Evolutionary conservation across 1,140 invertebrate genomes (phyloP).

Genomic region (Penaeus japonicus): DNA sequence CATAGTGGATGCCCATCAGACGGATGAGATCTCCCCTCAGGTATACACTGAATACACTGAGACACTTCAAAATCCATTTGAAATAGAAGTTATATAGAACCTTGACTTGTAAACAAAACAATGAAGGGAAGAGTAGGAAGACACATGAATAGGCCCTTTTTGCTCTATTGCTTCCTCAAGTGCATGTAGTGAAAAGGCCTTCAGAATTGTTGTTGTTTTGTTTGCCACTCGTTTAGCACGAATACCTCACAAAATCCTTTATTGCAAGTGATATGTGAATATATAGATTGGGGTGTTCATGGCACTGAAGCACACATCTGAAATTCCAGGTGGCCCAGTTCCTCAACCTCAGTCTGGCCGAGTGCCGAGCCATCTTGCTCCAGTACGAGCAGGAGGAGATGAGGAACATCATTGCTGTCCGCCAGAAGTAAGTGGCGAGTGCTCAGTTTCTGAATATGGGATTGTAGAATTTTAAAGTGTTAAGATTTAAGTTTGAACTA

Average conservation of each 20-base stretch:
- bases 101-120: no score
- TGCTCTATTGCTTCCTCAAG: no score
- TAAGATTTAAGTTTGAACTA: not conserved
- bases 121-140: no score
- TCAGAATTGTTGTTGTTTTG: no score
- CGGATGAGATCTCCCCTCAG: constrained; percentile 78
- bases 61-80: not conserved
- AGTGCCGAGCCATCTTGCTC: constrained; percentile 80
- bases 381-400: constrained; percentile 82
- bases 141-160: no score
- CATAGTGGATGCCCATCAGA: constrained; percentile 78
- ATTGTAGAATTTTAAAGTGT: not conserved
- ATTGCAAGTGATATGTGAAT: constrained; percentile 60
- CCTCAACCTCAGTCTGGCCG: constrained; percentile 79
- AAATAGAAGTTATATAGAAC: not conserved
- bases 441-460: not conserved
- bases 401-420: constrained; percentile 74
- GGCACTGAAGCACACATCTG: not conserved
- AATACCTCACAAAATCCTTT: no score
- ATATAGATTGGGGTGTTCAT: constrained; percentile 57
- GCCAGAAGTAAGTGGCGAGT: constrained; percentile 72
- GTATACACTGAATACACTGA: constrained; percentile 39
- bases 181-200: no score
- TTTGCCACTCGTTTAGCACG: no score
- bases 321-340: constrained; percentile 77